Evolutionary conservation across 2,797 vertebrate genomes (phyloP).

Genomic region (Pelochelys cantorii): DNA sequence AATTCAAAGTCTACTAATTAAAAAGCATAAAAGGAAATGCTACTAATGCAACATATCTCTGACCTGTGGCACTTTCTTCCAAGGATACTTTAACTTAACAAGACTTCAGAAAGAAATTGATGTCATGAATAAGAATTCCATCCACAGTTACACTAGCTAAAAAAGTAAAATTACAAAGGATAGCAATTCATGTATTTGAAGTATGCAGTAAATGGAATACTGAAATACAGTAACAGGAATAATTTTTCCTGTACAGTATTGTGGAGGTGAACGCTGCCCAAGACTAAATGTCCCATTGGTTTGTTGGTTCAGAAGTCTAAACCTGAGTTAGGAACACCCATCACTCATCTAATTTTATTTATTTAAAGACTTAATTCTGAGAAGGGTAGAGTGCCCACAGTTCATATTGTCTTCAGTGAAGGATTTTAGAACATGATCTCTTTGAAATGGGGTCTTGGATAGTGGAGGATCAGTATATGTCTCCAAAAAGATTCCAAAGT

Average conservation of each 20-base stretch:
- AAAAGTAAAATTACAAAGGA: not conserved
- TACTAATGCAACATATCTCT: not conserved
- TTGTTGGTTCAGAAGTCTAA: too few relatives aligned
- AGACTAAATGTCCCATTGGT: not conserved
- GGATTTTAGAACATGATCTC: not conserved
- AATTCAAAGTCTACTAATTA: not conserved
- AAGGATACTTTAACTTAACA: not conserved
- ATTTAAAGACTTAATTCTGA: not conserved
- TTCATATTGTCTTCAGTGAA: not conserved
- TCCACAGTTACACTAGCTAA: not conserved
- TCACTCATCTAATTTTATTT: not conserved
- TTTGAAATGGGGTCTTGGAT: not conserved
- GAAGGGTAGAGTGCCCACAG: not conserved
- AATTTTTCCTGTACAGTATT: not conserved
- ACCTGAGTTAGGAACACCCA: too few relatives aligned
- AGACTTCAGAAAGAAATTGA: not conserved
- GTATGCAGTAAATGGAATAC: not conserved
- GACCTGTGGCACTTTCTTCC: not conserved
- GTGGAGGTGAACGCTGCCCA: not conserved
- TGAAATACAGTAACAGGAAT: not conserved
- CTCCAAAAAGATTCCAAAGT: not conserved
- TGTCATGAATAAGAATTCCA: not conserved
- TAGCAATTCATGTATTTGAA: not conserved
- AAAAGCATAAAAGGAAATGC: not conserved
- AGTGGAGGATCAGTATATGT: not conserved